Conservation (phyloP, 2,888 invertebrate species). For the Drosophila neutralis region DNA sequence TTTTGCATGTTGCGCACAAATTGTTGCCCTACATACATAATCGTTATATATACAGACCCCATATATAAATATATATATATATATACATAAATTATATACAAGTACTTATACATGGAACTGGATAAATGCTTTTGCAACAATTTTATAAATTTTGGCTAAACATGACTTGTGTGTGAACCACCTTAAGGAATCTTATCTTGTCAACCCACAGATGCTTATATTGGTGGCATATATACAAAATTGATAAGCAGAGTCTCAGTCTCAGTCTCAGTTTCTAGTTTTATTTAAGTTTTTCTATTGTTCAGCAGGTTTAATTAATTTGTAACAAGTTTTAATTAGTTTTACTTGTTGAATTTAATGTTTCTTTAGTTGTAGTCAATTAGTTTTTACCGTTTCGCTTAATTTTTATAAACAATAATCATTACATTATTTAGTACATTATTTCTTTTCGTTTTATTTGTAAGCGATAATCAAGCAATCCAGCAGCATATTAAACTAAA, state of each 20-base stretch:
- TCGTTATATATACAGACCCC: slow-evolving; percentile 59
- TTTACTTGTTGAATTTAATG: slow-evolving; percentile 63
- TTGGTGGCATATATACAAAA: slow-evolving; percentile 4
- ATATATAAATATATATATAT: slow-evolving; percentile 29
- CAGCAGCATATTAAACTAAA: slow-evolving; percentile 20
- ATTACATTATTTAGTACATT: no score
- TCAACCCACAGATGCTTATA: not conserved
- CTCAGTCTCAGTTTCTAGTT: slow-evolving; percentile 47
- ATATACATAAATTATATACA: slow-evolving; percentile 47
- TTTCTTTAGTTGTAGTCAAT: slow-evolving; percentile 65
- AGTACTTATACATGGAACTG: slow-evolving; percentile 55
- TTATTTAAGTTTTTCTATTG: slow-evolving; percentile 49
- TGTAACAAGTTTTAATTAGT: slow-evolving; percentile 67
- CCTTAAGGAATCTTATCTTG: slow-evolving; percentile 31
- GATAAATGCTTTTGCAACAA: slow-evolving; percentile 72
- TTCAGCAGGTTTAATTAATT: slow-evolving; percentile 51
- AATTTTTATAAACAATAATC: slow-evolving; percentile 30
- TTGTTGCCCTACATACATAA: slow-evolving; percentile 71
- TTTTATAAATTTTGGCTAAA: slow-evolving; percentile 67
- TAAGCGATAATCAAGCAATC: slow-evolving; percentile 1
- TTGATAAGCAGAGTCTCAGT: slow-evolving; percentile 36
- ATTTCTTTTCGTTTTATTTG: slow-evolving; percentile 42
- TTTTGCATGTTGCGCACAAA: slow-evolving; percentile 74
- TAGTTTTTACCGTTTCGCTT: slow-evolving; percentile 50
- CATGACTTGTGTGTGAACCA: slow-evolving; percentile 37